Evolutionary conservation across 64 coral and sea anemone species (phyloP), one percentile per base, ranked within the genome.

Genomic region (Montipora foliosa): DNA sequence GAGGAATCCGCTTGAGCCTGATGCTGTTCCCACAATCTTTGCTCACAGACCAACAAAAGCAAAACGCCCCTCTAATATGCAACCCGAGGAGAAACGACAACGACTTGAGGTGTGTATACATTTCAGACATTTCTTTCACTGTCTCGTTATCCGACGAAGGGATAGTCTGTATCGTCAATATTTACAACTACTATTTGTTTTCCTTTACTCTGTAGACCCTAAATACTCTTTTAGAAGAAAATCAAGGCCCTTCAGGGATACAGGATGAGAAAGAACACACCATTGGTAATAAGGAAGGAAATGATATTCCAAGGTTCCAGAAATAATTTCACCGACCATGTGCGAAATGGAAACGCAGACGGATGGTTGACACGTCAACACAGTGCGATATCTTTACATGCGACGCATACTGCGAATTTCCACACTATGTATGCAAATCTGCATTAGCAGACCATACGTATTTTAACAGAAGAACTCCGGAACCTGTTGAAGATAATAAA

Each of bases 11-110:
- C 77, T 93, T 5, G 73, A 79, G 6, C 47, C 92, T 24, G 83
- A 45, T 10, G 77, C 47, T 44, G 24, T 93, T 16, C 92, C 84
- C 0, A 88, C 84, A 13, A 72, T 88, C 4, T 93, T 93, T 72
- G 5, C 83, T 10, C 84, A 93, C 49, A 93, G 88, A 81, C 75
- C 62, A 44, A 14, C 57, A 6, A 11, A 55, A 44, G 2, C 4
- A 22, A 47, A 7, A 51, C 73, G 84, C 0, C 9, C 19, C 17
- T 55, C 84, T 1, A 93, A 84, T 61, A 59, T 70, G 11, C 52
- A 55, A 60, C 59, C 84, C 0, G 77, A 60, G 49, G 55, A 88
- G 49, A 93, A 93, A 51, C 64, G 73, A 93, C 49, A 87, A 87
- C 52, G 60, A 5, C 11, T 47, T 8, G 74, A 80, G 75, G 91